Evolutionary conservation across 2,113 vertebrate species (phyloP).

Genomic region (Syngnathus floridae): DNA sequence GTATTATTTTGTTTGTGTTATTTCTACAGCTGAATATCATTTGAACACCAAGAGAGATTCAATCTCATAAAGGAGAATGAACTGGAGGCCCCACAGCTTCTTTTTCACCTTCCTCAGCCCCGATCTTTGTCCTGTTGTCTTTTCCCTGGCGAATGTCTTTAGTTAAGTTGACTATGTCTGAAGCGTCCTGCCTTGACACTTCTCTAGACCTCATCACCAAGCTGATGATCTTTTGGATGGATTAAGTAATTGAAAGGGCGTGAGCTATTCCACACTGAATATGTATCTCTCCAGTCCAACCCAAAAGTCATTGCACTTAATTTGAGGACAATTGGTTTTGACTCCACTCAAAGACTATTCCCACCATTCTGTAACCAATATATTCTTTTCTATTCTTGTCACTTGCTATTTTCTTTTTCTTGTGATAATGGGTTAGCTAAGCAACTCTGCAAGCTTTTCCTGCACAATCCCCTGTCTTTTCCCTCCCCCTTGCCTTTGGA

Average conservation of each 20-base stretch:
- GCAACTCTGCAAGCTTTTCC: constrained; percentile 30
- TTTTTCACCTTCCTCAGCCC: constrained; percentile 8
- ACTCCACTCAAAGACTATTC: constrained; percentile 35
- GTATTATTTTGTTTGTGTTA: no score
- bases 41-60: not conserved
- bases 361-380: constrained; percentile 30
- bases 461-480: constrained; percentile 11
- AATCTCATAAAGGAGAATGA: not conserved
- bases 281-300: constrained; percentile 33
- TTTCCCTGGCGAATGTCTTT: constrained; percentile 12
- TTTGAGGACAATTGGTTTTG: constrained; percentile 60
- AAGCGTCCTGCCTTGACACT: constrained; percentile 37
- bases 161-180: not conserved
- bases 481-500: constrained; percentile 23
- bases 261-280: constrained; percentile 31
- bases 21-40: no score
- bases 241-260: constrained; percentile 18
- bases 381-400: constrained; percentile 46
- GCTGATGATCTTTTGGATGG: constrained; percentile 34
- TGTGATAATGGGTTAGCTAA: constrained; percentile 21
- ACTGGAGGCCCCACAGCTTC: not conserved
- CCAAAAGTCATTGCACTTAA: constrained; percentile 64
- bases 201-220: constrained; percentile 26
- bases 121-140: constrained; percentile 8
- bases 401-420: constrained; percentile 52